Evolutionary conservation across 2,113 vertebrate species (phyloP).

Genomic region (Aldabrachelys gigantea): DNA sequence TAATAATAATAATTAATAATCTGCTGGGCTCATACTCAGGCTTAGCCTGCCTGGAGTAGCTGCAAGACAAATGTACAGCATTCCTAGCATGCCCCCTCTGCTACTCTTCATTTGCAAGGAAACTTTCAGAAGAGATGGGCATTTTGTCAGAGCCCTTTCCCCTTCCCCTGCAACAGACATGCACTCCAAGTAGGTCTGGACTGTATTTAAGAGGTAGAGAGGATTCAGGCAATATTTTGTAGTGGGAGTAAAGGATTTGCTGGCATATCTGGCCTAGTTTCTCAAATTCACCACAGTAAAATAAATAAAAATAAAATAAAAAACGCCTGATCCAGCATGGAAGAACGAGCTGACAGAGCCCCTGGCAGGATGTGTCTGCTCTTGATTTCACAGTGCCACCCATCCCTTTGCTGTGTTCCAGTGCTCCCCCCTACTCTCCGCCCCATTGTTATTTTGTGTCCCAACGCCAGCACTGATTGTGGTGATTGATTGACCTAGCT

Average conservation of each 20-base stretch:
- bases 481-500: slow-evolving; percentile 55
- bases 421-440: neutral
- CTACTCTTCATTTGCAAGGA: neutral
- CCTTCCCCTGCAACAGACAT: neutral
- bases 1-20: neutral
- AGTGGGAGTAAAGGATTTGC: neutral
- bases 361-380: slow-evolving; percentile 34
- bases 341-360: neutral
- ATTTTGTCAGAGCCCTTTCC: neutral
- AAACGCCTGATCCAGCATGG: neutral
- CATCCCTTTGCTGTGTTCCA: slow-evolving; percentile 2
- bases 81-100: neutral
- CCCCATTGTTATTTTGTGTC: slow-evolving; percentile 17
- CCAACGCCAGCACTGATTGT: slow-evolving; percentile 3
- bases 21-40: neutral
- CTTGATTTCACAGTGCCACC: slow-evolving; percentile 37
- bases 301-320: neutral
- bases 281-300: neutral
- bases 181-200: neutral
- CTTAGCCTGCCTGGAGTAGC: neutral
- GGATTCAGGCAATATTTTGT: neutral
- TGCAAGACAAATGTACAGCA: neutral
- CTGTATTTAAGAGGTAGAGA: neutral
- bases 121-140: neutral
- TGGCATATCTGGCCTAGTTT: neutral